Percentiles rank a stretch among this genome's conserved stretches.
These are phyloP conservation scores for Pycnonotus jocosus DNA, from an alignment of 2,113 vertebrate species.

Conservation along the genomic window DNA sequence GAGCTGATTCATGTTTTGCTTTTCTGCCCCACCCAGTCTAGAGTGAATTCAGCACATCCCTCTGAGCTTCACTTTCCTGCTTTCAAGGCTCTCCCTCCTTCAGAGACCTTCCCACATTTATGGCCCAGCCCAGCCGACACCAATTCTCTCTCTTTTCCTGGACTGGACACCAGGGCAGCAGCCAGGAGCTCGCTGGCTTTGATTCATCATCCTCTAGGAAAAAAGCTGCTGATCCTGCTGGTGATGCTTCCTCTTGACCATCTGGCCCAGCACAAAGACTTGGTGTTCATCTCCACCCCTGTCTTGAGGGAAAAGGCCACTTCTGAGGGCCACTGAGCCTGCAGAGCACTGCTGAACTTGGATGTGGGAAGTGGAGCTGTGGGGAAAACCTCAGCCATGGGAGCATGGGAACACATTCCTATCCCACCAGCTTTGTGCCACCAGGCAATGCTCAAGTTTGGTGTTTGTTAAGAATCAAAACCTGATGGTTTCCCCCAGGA, in stretches of 20 bases:
- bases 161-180: constrained; percentile 1
- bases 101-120: background rate
- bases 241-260: background rate
- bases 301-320: background rate
- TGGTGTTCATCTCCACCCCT: background rate
- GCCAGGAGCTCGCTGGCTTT: constrained; percentile 36
- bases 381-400: background rate
- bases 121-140: background rate
- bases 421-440: background rate
- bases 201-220: constrained; percentile 27
- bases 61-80: background rate
- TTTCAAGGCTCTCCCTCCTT: background rate
- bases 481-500: background rate
- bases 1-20: constrained; percentile 45
- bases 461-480: background rate
- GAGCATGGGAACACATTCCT: background rate
- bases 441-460: background rate
- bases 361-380: background rate
- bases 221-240: background rate
- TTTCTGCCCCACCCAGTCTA: constrained; percentile 22
- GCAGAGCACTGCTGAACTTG: background rate
- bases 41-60: background rate
- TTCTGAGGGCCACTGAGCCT: background rate
- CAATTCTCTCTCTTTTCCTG: background rate
- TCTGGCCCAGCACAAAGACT: background rate